Percentiles rank a stretch among this genome's conserved stretches.
phyloP scores from a whole-genome alignment of 2,113 vertebrate genomes.

The Smithornis capensis region DNA sequence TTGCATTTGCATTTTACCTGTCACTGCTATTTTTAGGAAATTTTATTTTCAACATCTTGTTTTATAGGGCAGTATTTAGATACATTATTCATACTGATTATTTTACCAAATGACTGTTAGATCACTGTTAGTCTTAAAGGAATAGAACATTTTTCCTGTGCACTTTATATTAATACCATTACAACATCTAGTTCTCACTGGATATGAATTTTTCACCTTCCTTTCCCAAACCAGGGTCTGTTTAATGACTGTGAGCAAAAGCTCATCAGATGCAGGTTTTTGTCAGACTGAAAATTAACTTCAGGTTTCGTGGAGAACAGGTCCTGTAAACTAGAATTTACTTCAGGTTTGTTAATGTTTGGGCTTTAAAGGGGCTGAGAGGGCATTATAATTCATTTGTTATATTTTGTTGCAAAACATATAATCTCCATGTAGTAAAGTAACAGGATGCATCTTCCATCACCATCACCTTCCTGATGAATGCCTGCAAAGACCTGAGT shows the following conservation, averaged over 20 bases:
- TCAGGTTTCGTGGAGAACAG: background rate
- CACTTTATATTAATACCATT: background rate
- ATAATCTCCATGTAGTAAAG: background rate
- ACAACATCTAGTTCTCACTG: background rate
- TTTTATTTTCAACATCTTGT: background rate
- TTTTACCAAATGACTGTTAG: background rate
- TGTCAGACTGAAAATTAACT: background rate
- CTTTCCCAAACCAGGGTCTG: background rate
- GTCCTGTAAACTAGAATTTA: background rate
- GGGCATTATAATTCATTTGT: background rate
- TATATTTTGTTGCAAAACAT: background rate
- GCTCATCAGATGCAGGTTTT: background rate
- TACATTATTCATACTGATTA: background rate
- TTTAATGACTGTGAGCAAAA: background rate
- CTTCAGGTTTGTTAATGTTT: background rate
- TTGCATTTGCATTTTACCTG: background rate
- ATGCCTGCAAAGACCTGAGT: background rate
- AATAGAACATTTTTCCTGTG: background rate
- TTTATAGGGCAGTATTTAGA: background rate
- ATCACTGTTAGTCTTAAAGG: background rate
- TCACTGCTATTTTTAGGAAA: background rate
- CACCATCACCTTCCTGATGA: background rate
- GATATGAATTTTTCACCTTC: background rate
- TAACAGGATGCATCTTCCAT: background rate
- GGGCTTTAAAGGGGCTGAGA: background rate